Percentiles rank a stretch among this genome's conserved stretches.
phyloP scores from a whole-genome alignment of 2,888 invertebrate species.

The Craniophora ligustri region DNA sequence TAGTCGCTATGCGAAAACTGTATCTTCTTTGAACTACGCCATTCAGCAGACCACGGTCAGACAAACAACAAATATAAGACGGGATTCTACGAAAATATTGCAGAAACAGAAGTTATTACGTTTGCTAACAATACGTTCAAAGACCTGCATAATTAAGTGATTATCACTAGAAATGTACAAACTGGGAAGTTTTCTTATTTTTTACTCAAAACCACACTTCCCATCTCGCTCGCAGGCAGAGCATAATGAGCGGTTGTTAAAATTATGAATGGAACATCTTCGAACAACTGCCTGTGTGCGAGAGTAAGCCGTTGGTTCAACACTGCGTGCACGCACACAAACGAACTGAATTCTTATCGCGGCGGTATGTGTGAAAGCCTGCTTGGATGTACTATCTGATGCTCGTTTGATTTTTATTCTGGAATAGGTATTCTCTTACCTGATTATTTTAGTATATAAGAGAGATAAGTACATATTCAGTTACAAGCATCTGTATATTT shows the following conservation, averaged over 20 bases:
- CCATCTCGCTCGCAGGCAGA: conserved; percentile 71
- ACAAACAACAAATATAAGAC: conserved; percentile 1
- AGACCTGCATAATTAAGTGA: conserved; percentile 22
- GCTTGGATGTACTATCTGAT: conserved; percentile 56
- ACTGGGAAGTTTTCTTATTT: conserved; percentile 38
- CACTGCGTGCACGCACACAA: conserved; percentile 51
- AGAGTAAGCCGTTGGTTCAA: conserved; percentile 52
- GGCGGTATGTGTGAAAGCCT: conserved; percentile 58
- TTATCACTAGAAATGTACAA: conserved; percentile 28
- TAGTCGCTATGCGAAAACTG: conserved; percentile 36
- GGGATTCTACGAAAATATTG: background rate
- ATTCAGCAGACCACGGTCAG: conserved; percentile 12
- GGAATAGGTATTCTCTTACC: conserved; percentile 47
- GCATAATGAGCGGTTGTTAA: conserved; percentile 85
- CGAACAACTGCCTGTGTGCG: conserved; percentile 64
- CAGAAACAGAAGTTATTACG: background rate
- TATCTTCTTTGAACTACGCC: conserved; percentile 17
- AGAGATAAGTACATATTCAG: too few relatives aligned
- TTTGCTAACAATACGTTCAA: conserved; percentile 7
- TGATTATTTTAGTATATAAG: conserved; percentile 30
- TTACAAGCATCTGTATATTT: too few relatives aligned
- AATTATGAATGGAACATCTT: conserved; percentile 86
- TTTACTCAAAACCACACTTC: conserved; percentile 70
- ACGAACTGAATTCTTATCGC: conserved; percentile 48
- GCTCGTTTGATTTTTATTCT: conserved; percentile 57